These are phyloP conservation scores for Petrophora chlorosata DNA, from an alignment of 2,888 invertebrate genomes.

Conservation along the genomic window DNA sequence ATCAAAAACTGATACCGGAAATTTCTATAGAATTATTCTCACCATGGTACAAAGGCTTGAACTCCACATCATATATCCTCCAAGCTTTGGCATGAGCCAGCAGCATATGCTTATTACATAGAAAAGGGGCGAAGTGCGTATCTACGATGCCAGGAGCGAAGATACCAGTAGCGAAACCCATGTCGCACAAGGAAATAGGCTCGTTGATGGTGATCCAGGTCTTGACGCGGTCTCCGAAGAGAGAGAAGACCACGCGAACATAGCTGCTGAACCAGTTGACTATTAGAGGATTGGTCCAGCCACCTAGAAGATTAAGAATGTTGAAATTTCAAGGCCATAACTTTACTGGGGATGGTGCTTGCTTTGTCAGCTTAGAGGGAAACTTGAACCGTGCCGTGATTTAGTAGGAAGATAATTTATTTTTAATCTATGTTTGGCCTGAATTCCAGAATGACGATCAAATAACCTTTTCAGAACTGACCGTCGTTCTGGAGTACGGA, in stretches of 20 bases:
- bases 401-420: too few relatives aligned
- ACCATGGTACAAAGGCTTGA: slow-evolving; percentile 73
- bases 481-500: too few relatives aligned
- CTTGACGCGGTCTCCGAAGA: slow-evolving; percentile 84
- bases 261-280: slow-evolving; percentile 84
- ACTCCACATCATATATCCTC: slow-evolving; percentile 80
- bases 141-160: slow-evolving; percentile 31
- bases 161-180: slow-evolving; percentile 2
- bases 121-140: slow-evolving; percentile 19
- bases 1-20: not conserved
- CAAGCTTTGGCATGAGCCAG: slow-evolving; percentile 85
- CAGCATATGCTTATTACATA: slow-evolving; percentile 81
- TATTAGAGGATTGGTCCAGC: slow-evolving; percentile 82
- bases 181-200: slow-evolving; percentile 59
- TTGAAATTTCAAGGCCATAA: too few relatives aligned
- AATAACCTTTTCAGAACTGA: too few relatives aligned
- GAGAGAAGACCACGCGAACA: slow-evolving; percentile 76
- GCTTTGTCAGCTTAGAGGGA: too few relatives aligned
- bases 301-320: slow-evolving; percentile 72
- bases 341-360: too few relatives aligned
- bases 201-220: slow-evolving; percentile 90
- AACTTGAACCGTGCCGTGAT: too few relatives aligned
- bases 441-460: too few relatives aligned
- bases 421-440: too few relatives aligned
- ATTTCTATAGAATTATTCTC: too few relatives aligned